Conservation (phyloP, 2,888 invertebrate genomes). For the Drosophila mayaguana region DNA sequence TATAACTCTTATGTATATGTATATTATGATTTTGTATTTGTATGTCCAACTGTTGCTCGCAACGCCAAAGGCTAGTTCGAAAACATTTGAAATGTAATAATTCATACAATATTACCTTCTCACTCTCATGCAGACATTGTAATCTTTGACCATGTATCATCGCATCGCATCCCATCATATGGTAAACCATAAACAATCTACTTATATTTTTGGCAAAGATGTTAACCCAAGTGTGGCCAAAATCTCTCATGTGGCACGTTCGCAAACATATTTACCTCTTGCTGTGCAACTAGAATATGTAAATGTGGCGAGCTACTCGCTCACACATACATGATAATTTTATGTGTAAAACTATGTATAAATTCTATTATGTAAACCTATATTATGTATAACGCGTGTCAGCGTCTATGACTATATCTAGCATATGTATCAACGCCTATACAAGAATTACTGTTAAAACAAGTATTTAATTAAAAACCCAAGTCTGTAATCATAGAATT, state of each 20-base stretch:
- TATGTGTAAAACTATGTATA: slow-evolving; percentile 53
- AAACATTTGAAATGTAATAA: slow-evolving; percentile 2
- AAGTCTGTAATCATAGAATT: slow-evolving; percentile 67
- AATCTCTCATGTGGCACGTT: slow-evolving; percentile 64
- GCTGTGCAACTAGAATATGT: slow-evolving; percentile 69
- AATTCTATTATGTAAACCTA: slow-evolving; percentile 40
- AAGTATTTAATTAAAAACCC: slow-evolving; percentile 71
- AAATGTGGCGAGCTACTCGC: slow-evolving; percentile 56
- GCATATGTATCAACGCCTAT: slow-evolving; percentile 54
- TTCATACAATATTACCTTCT: slow-evolving; percentile 1
- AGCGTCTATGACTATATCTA: slow-evolving; percentile 43
- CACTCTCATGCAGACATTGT: slow-evolving; percentile 43
- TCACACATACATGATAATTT: slow-evolving; percentile 44
- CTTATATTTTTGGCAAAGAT: slow-evolving; percentile 55
- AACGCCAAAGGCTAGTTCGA: neutral
- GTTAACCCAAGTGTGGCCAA: slow-evolving; percentile 64
- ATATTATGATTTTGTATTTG: slow-evolving; percentile 24
- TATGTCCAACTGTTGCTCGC: slow-evolving; percentile 8
- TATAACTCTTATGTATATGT: slow-evolving; percentile 23
- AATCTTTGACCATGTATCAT: slow-evolving; percentile 40
- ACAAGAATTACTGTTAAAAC: slow-evolving; percentile 66
- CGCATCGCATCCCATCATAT: slow-evolving; percentile 13
- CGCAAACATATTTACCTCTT: slow-evolving; percentile 74
- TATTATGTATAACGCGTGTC: slow-evolving; percentile 28
- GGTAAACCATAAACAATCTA: slow-evolving; percentile 20